Base-by-base conservation (phyloP, 2,113 vertebrate genomes). In the Heteronetta atricapilla region DNA sequence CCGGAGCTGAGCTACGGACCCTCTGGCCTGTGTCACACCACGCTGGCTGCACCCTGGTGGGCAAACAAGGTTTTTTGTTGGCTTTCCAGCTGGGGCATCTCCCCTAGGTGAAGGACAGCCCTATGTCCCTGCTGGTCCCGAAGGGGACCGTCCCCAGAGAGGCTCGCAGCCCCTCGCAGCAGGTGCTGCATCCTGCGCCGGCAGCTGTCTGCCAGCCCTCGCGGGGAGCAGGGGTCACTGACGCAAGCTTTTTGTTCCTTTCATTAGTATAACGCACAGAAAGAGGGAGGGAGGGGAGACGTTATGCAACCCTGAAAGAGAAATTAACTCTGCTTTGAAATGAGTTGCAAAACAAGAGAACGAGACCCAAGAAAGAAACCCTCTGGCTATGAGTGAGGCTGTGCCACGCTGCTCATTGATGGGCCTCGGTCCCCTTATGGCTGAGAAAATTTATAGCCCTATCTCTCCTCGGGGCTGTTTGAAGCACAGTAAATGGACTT, bases 401-500 rank as follows among this genome's bases (percentile, higher is more conserved):
- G n/a, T 22, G 75, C 67, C 74, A 25, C 1, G 23, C 69, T 81
- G 48, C 66, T 89, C 46, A 3, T 76, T 82, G 26, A 84, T 86
- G 93, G 88, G 68, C 89, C 88, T 87, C 68, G 15, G 67, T 94
- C 75, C 83, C 94, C 68, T 63, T 78, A 92, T 36, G 86, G 89
- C 84, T 92, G 88, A 55, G 80, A 85, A 96, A 94, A 86, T 48
- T 59, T 95, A 90, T 56, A 93, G 94, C 82, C 72, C 10, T 80
- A 44, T 78, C 94, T 93, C 11, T 64, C 96, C 95, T 88, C 31
- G 23, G 93, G 95, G 95, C 98, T 96, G 87, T 97, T 97, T 93
- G 97, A 94, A 97, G 90, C 93, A 64, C 90, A 67, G 81, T 73
- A 95, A 98, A 97, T 88, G 92, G 95, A 93, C 95, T 96, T 95